A percentile compares a stretch with the other conserved stretches of the same genome.
phyloP scores from a whole-genome alignment of 2,113 vertebrate genomes.

The Genyomyrus donnyi region DNA sequence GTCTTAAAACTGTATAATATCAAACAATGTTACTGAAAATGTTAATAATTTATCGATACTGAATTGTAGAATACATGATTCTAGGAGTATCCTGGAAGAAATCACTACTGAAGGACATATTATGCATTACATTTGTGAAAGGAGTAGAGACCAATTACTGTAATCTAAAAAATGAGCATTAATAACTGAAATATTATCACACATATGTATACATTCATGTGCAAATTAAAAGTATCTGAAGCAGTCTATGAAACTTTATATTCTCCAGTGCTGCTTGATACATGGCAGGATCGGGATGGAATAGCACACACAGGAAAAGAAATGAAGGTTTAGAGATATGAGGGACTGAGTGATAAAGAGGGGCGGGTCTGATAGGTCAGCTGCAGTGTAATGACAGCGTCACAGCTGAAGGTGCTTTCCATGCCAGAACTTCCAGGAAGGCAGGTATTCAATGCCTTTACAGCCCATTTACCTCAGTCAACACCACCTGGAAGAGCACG shows the following conservation, averaged over 20 bases:
- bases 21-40: background rate
- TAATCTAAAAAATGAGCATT: background rate
- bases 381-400: background rate
- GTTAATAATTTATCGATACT: background rate
- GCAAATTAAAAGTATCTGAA: background rate
- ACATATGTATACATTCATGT: background rate
- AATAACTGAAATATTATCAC: too few relatives aligned
- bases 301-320: background rate
- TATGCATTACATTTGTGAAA: background rate
- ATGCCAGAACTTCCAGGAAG: background rate
- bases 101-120: background rate
- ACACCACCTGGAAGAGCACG: background rate
- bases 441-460: background rate
- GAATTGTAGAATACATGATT: background rate
- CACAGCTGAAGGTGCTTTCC: background rate
- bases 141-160: background rate
- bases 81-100: background rate
- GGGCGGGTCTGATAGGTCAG: background rate
- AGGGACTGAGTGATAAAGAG: background rate
- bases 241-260: background rate
- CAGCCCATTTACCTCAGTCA: constrained; percentile 1
- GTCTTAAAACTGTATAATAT: background rate
- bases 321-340: background rate
- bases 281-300: background rate
- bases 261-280: background rate